Conservation (phyloP, 2,797 vertebrate species). For the Enteromius treurensis region DNA sequence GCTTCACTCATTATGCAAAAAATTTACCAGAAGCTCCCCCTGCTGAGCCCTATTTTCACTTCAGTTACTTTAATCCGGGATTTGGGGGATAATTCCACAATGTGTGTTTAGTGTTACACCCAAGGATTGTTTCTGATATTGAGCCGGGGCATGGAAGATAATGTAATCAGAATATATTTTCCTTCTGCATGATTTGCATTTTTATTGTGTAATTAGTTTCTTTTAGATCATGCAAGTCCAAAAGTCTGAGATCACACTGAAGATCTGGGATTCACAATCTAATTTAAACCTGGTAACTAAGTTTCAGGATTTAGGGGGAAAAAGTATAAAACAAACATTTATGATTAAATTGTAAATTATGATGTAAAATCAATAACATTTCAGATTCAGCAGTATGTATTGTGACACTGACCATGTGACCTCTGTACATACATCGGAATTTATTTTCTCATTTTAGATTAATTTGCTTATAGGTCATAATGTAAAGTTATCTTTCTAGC, state of each 20-base stretch:
- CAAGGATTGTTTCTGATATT: slow-evolving; percentile 52
- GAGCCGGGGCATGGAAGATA: slow-evolving; percentile 46
- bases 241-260: slow-evolving; percentile 7
- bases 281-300: slow-evolving; percentile 9
- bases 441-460: not conserved
- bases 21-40: slow-evolving; percentile 21
- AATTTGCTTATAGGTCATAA: not conserved
- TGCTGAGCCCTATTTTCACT: slow-evolving; percentile 41
- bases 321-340: slow-evolving; percentile 1
- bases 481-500: not conserved
- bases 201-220: slow-evolving; percentile 43
- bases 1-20: slow-evolving; percentile 31
- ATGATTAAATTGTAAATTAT: slow-evolving; percentile 5
- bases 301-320: not conserved
- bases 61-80: slow-evolving; percentile 48
- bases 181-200: slow-evolving; percentile 43
- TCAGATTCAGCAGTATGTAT: not conserved
- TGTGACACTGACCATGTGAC: not conserved
- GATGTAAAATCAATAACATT: not conserved
- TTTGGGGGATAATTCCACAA: slow-evolving; percentile 48
- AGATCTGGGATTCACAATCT: slow-evolving; percentile 22
- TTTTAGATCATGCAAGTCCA: slow-evolving; percentile 19
- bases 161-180: slow-evolving; percentile 52
- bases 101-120: slow-evolving; percentile 52
- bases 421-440: not conserved